A percentile compares a stretch with the other conserved stretches of the same genome.
These are phyloP conservation scores for Limanda limanda DNA, from an alignment of 2,113 vertebrate genomes.

Conservation along the genomic window DNA sequence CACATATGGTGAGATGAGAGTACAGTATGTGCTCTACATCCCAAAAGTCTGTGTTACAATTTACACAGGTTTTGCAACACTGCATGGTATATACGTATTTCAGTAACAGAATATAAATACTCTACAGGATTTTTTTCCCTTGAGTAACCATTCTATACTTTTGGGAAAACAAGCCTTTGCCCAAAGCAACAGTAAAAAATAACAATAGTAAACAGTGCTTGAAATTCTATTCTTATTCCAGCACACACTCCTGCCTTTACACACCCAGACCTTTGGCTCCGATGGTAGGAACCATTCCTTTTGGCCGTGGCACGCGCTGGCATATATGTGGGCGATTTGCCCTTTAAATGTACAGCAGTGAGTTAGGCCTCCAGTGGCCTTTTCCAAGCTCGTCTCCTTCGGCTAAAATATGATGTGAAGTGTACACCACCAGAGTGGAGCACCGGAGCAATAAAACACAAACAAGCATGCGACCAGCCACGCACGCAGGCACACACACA, in stretches of 20 bases:
- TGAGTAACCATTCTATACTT: neutral
- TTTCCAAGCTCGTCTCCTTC: conserved; percentile 63
- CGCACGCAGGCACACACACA: conserved; percentile 22
- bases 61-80: neutral
- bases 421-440: conserved; percentile 56
- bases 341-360: conserved; percentile 75
- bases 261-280: conserved; percentile 5
- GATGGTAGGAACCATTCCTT: conserved; percentile 54
- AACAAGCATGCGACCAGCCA: conserved; percentile 53
- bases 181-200: neutral
- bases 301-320: conserved; percentile 54
- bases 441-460: conserved; percentile 65
- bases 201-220: conserved; percentile 20
- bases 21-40: neutral
- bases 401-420: conserved; percentile 69
- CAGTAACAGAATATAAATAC: neutral
- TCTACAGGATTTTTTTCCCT: neutral
- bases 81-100: neutral
- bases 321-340: conserved; percentile 77
- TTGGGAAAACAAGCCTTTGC: neutral
- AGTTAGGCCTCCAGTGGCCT: conserved; percentile 72
- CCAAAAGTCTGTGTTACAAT: neutral
- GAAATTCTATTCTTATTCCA: conserved; percentile 4
- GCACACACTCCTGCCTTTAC: neutral
- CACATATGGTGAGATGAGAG: neutral